Percentiles rank a stretch among this genome's conserved stretches.
These are phyloP conservation scores for Stegophylla sp. DNA, from an alignment of 2,888 invertebrate species.

Conservation along the genomic window DNA sequence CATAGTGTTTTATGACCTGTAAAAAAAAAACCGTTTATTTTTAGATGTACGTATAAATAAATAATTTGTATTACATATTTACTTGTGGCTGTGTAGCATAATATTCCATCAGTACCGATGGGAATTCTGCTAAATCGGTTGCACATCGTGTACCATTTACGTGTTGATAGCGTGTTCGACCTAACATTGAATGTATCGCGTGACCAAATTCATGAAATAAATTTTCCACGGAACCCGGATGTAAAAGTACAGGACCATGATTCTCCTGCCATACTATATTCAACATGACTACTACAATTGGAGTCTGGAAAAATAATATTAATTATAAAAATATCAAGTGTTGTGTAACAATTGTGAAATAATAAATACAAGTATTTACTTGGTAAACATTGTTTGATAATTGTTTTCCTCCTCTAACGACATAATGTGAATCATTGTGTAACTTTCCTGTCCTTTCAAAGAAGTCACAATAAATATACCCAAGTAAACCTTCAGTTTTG, in stretches of 20 bases:
- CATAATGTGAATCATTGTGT: constrained; percentile 98
- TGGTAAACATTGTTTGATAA: constrained; percentile 83
- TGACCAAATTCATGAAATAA: constrained; percentile 99
- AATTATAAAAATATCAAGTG: background rate
- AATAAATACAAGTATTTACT: constrained; percentile 65
- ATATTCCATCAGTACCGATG: constrained; percentile 98
- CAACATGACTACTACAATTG: constrained; percentile 91
- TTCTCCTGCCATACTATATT: constrained; percentile 80
- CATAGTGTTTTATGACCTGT: constrained; percentile 82
- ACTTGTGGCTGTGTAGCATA: constrained; percentile 89
- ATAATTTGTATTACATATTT: constrained; percentile 57
- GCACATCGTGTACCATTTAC: constrained; percentile 96
- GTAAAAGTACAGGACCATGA: constrained; percentile 79
- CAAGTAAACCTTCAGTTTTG: constrained; percentile 80
- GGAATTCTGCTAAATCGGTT: constrained; percentile 98
- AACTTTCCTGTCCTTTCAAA: constrained; percentile 91
- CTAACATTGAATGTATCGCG: constrained; percentile 98
- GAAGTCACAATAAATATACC: constrained; percentile 96
- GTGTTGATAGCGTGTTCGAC: constrained; percentile 93
- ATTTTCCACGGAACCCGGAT: constrained; percentile 88
- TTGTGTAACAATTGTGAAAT: no score
- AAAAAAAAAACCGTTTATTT: constrained; percentile 53
- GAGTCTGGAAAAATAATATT: constrained; percentile 69
- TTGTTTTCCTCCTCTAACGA: constrained; percentile 90
- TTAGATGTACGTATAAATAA: background rate